These are phyloP conservation scores for Mesocricetus auratus DNA, from an alignment of 2,113 vertebrate species.

Conservation along the genomic window DNA sequence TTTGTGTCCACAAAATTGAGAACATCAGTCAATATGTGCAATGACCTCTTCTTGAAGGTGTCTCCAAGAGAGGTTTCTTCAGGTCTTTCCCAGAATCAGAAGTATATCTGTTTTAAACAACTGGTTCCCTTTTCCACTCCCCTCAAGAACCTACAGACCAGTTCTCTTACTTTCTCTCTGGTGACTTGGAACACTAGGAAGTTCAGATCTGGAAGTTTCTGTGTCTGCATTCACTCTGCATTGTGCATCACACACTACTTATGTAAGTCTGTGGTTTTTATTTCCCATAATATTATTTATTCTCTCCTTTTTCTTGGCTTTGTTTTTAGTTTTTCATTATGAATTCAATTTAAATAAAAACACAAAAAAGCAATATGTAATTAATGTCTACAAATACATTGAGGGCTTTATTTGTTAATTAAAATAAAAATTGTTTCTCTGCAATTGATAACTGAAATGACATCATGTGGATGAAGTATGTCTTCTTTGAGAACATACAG, in stretches of 20 bases:
- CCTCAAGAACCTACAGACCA: neutral
- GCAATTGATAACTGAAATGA: neutral
- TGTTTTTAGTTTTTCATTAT: neutral
- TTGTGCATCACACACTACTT: neutral
- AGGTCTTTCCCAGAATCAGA: neutral
- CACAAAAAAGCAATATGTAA: neutral
- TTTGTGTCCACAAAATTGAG: slow-evolving; percentile 19
- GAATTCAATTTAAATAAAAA: slow-evolving; percentile 15
- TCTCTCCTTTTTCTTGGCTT: neutral
- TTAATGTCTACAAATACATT: neutral
- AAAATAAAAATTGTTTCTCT: neutral
- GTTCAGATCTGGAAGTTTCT: neutral
- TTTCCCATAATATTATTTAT: neutral
- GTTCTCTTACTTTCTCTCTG: neutral
- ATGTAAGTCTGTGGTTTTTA: neutral
- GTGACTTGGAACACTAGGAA: neutral
- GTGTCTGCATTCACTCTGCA: neutral
- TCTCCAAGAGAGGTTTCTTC: neutral
- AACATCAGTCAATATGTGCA: neutral
- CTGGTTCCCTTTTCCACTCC: rapidly evolving
- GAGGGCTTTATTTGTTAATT: neutral
- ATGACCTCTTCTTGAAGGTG: neutral
- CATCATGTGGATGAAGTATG: neutral
- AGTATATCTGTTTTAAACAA: neutral
- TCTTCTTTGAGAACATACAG: neutral